Percentiles rank a stretch among this genome's conserved stretches.
Conservation (phyloP, 1,140 invertebrate genomes). For the Homalodisca vitripennis region DNA sequence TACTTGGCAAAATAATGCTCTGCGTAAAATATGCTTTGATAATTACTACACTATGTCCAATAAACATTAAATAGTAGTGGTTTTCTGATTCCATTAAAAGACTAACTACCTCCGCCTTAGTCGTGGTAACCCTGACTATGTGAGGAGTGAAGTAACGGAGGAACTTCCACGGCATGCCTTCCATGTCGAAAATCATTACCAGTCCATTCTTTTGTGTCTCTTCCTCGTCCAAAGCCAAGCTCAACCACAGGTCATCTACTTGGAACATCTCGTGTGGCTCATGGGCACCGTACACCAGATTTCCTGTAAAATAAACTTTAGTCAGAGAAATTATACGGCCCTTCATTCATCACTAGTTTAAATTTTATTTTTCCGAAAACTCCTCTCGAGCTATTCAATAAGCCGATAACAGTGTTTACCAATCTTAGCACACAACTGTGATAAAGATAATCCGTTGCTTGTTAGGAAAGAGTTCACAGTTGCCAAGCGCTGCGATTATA, state of each 20-base stretch:
- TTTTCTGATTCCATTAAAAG: no score
- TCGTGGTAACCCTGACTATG: conserved; percentile 43
- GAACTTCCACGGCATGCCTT: conserved; percentile 43
- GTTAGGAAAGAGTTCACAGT: no score
- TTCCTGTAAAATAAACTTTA: no score
- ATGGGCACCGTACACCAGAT: conserved; percentile 36
- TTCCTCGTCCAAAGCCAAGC: conserved; percentile 43
- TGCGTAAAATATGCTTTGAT: no score
- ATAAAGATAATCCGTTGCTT: not conserved
- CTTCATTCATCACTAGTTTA: not conserved
- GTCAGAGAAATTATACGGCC: not conserved
- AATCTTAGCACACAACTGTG: no score
- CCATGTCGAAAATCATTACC: conserved; percentile 47
- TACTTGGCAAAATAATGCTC: no score
- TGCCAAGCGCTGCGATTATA: no score
- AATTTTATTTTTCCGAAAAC: not conserved
- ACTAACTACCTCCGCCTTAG: conserved; percentile 44
- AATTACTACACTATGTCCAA: no score
- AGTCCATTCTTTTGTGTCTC: conserved; percentile 46
- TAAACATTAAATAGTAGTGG: no score
- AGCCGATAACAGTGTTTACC: not conserved
- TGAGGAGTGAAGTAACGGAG: conserved; percentile 46
- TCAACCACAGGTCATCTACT: conserved; percentile 45
- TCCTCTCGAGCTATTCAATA: not conserved
- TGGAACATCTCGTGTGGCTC: conserved; percentile 38